Base-by-base conservation (phyloP, 2,797 vertebrate species). In the Erethizon dorsatum region DNA sequence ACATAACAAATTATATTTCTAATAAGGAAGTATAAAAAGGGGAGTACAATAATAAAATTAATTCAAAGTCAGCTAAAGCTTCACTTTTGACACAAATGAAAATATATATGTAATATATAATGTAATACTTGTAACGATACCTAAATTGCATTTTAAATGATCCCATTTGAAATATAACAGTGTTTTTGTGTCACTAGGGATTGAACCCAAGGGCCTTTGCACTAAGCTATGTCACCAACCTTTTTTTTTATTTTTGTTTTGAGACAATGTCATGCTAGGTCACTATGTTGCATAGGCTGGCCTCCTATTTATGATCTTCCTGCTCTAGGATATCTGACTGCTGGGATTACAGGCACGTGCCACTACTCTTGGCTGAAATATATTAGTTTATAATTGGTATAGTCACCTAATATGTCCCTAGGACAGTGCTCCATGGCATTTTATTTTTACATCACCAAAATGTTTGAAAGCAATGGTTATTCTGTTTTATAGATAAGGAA, bases 1-100 rank as follows among this genome's bases (percentile, higher is more conserved):
- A 80, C 54, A 92, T 93, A 88, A 93, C 24, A 85, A 90, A 96
- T 79, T 90, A 13, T 82, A 57, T 94, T 26, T 87, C 80, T 94
- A 91, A 88, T 82, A 90, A 90, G 41, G 52, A 96, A 92, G 14
- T 50, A 87, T 77, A 37, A 85, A 84, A 90, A 88, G 54, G 28
- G 41, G n/a, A n/a, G n/a, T n/a, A n/a, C n/a, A n/a, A 45, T 94
- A 85, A 75, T 12, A 90, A 96, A 65, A 83, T 63, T 20, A 92
- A 57, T 28, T 61, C 28, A 92, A 95, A 93, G 59, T 71, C 7
- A 94, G 13, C 26, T 75, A 92, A 91, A 37, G 26, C 12, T 79
- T 90, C 50, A 83, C 20, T 93, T 93, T 85, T 88, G 59, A 79
- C 15, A 90, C 9, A 67, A 91, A 78, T 89, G 57, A 69, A 94